These are phyloP conservation scores for Matsumyia berberina DNA, from an alignment of 2,888 invertebrate genomes.

Conservation along the genomic window DNA sequence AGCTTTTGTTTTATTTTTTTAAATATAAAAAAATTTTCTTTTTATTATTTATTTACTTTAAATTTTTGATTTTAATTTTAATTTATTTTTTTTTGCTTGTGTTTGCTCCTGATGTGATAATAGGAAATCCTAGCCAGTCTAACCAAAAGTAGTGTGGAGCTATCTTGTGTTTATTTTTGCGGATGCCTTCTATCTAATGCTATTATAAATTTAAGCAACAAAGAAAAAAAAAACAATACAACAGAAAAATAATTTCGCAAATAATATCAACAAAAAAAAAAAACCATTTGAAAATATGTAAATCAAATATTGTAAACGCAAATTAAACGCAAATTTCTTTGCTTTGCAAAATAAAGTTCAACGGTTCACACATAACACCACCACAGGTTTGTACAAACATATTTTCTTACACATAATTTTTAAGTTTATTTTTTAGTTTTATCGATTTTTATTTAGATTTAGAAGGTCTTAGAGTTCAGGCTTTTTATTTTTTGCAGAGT, in stretches of 20 bases:
- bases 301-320: constrained; percentile 40
- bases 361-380: constrained; percentile 64
- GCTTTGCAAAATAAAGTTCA: constrained; percentile 69
- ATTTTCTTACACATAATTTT: constrained; percentile 29
- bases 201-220: constrained; percentile 59
- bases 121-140: constrained; percentile 84
- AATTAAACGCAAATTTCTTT: constrained; percentile 57
- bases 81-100: constrained; percentile 79
- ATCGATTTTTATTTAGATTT: not conserved
- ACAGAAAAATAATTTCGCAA: constrained; percentile 20
- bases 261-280: constrained; percentile 34
- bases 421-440: constrained; percentile 33
- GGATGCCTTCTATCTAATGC: constrained; percentile 74
- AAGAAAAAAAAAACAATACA: constrained; percentile 17
- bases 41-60: constrained; percentile 58
- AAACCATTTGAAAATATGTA: constrained; percentile 32
- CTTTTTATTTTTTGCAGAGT: constrained; percentile 6
- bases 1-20: constrained; percentile 22
- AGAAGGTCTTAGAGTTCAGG: not conserved
- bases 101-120: constrained; percentile 77
- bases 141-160: constrained; percentile 82
- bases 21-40: constrained; percentile 8
- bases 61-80: constrained; percentile 74
- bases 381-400: constrained; percentile 70
- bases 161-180: constrained; percentile 78